A percentile compares a stretch with the other conserved stretches of the same genome.
phyloP scores from a whole-genome alignment of 1,140 invertebrate species.

The Ceratosolen fusciceps region DNA sequence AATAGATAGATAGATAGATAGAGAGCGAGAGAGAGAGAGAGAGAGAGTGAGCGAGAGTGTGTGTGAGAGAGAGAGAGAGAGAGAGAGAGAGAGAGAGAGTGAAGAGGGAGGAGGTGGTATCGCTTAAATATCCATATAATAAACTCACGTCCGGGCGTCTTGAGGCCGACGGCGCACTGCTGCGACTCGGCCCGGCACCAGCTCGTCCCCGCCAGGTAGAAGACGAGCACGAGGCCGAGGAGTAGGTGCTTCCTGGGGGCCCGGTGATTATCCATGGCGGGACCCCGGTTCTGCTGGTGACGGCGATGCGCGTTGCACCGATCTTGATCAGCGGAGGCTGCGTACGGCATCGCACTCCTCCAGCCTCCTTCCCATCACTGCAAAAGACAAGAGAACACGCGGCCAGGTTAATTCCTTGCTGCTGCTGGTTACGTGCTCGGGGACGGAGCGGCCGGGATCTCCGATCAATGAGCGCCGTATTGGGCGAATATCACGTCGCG shows the following conservation, averaged over 20 bases:
- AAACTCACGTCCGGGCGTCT: conserved; percentile 61
- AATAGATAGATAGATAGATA: too few species aligned
- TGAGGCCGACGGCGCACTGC: conserved; percentile 57
- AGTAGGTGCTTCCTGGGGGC: neutral
- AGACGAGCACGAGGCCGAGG: neutral
- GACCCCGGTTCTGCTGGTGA: neutral
- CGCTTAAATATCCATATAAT: too few species aligned
- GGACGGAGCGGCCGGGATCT: neutral
- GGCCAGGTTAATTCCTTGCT: neutral
- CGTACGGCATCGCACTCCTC: conserved; percentile 12
- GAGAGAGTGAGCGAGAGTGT: too few species aligned
- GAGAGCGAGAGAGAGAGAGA: too few species aligned
- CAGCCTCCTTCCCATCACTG: conserved; percentile 31
- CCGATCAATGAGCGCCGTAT: neutral
- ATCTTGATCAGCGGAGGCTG: conserved; percentile 6
- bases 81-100: too few species aligned
- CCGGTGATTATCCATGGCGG: neutral
- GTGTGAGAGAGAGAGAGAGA: too few species aligned
- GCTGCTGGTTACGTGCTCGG: neutral
- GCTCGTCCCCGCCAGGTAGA: neutral
- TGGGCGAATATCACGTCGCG: neutral
- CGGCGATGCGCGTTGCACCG: neutral
- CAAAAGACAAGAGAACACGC: neutral
- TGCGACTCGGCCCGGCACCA: conserved; percentile 44
- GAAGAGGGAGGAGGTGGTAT: too few species aligned